These are phyloP conservation scores for Pipistrellus pygmaeus DNA, from an alignment of 2,797 vertebrate species.

Conservation along the genomic window DNA sequence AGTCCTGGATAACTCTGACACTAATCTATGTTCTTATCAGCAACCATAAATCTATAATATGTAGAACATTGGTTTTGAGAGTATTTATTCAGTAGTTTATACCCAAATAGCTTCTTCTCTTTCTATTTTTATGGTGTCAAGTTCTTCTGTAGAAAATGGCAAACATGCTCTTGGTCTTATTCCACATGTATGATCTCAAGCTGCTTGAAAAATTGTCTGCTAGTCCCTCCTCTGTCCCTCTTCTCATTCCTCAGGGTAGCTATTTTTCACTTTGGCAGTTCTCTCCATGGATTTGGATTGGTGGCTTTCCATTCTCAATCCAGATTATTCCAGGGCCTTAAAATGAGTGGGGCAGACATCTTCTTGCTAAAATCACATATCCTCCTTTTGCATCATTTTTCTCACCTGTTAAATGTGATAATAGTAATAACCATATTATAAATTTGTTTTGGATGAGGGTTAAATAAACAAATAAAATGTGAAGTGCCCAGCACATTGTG, in stretches of 20 bases:
- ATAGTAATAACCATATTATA: neutral
- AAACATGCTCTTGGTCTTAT: neutral
- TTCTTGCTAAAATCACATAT: neutral
- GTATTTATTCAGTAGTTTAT: neutral
- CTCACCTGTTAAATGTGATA: neutral
- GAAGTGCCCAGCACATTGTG: neutral
- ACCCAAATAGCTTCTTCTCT: neutral
- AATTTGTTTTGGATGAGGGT: neutral
- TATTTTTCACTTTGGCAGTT: neutral
- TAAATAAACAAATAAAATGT: neutral
- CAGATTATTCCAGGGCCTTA: neutral
- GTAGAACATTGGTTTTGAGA: neutral
- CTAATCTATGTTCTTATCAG: neutral
- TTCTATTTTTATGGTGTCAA: neutral
- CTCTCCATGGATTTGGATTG: neutral
- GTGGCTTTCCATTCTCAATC: neutral
- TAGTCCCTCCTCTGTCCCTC: fast-evolving
- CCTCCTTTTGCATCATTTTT: neutral
- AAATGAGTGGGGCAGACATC: neutral
- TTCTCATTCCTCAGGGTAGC: neutral
- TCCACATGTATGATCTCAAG: neutral
- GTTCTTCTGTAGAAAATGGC: neutral
- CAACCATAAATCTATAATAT: neutral
- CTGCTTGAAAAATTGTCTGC: neutral
- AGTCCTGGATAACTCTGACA: neutral